Conservation (phyloP, 2,888 invertebrate genomes). For the Tupiocoris notatus region DNA sequence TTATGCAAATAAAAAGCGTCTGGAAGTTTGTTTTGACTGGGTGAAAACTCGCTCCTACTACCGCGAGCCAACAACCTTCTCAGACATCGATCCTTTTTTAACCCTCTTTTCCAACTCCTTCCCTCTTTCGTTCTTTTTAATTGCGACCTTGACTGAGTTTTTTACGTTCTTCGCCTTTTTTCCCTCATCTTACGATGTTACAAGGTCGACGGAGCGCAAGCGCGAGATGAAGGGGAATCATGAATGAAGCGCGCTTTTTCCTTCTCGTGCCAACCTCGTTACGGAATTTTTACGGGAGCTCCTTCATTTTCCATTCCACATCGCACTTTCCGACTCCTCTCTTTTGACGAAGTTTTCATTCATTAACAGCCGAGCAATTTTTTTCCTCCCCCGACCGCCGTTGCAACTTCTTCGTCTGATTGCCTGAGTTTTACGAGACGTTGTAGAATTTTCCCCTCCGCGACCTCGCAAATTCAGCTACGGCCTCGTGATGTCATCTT, state of each 20-base stretch:
- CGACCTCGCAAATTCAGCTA: not conserved
- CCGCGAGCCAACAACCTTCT: no score
- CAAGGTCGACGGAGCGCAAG: not conserved
- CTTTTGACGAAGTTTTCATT: slow-evolving; percentile 47
- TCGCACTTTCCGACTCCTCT: slow-evolving; percentile 12
- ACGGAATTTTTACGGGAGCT: not conserved
- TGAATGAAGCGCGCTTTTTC: slow-evolving; percentile 14
- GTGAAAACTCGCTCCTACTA: slow-evolving; percentile 4
- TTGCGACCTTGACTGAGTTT: slow-evolving; percentile 50
- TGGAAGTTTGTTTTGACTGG: slow-evolving; percentile 42
- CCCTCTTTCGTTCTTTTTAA: slow-evolving; percentile 41
- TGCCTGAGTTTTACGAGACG: slow-evolving; percentile 38
- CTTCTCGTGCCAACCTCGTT: not conserved
- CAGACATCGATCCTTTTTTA: slow-evolving; percentile 34
- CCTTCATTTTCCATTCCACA: not conserved
- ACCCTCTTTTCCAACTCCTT: not conserved
- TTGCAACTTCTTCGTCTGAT: slow-evolving; percentile 39
- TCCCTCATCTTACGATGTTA: not conserved
- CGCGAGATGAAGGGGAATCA: not conserved
- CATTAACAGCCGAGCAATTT: slow-evolving; percentile 48
- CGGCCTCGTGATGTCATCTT: slow-evolving; percentile 36
- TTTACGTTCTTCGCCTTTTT: slow-evolving; percentile 21
- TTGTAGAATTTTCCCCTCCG: slow-evolving; percentile 5
- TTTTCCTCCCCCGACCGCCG: slow-evolving; percentile 40
- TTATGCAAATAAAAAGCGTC: slow-evolving; percentile 42